A percentile compares a stretch with the other conserved stretches of the same genome.
Evolutionary conservation across 2,797 vertebrate genomes (phyloP).

Genomic region (Paramormyrops hopkinsi): DNA sequence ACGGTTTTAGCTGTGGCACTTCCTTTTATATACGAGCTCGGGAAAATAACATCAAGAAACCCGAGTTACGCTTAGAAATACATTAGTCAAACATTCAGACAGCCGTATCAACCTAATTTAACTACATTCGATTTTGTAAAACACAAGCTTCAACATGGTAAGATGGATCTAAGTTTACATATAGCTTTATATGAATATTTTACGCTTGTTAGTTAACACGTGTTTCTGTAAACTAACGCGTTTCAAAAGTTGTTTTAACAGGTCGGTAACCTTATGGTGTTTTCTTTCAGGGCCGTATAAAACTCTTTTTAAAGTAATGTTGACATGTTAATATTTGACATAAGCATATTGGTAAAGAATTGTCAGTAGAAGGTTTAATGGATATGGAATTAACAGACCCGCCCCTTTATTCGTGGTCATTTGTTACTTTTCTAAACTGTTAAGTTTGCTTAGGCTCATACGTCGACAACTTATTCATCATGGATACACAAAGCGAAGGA

Average conservation of each 20-base stretch:
- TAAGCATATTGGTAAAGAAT: neutral
- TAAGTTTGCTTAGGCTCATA: neutral
- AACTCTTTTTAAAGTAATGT: neutral
- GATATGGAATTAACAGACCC: neutral
- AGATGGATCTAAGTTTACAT: conserved; percentile 20
- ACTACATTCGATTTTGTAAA: conserved; percentile 18
- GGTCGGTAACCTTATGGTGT: neutral
- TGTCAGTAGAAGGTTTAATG: neutral
- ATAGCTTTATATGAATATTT: neutral
- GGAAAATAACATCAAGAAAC: conserved; percentile 54
- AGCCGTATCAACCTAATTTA: neutral
- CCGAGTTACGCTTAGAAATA: conserved; percentile 29
- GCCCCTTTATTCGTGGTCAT: neutral
- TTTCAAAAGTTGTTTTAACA: conserved; percentile 4
- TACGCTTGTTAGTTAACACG: neutral
- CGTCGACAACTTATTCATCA: neutral
- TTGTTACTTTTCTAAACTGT: neutral
- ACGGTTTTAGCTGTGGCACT: conserved; percentile 40
- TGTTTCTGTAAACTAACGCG: neutral
- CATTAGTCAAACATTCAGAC: neutral
- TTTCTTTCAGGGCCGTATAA: neutral
- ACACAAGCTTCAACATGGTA: conserved; percentile 55
- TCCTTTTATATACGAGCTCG: conserved; percentile 55
- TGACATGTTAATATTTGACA: neutral
- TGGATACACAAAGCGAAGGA: neutral